These are phyloP conservation scores for Calyptommatus sinebrachiatus DNA, from an alignment of 2,113 vertebrate genomes.

Conservation along the genomic window DNA sequence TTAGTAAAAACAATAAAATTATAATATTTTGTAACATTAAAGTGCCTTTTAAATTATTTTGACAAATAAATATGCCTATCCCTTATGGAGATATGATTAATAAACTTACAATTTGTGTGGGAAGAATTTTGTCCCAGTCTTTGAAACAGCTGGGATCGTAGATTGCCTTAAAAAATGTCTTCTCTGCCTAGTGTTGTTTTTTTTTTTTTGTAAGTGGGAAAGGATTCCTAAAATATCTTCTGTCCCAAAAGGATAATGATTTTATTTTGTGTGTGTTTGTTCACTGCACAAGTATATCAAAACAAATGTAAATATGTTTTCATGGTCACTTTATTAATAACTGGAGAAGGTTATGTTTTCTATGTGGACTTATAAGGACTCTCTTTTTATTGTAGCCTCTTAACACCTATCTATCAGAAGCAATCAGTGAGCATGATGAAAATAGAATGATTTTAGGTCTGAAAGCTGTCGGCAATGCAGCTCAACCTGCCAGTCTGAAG, in stretches of 20 bases:
- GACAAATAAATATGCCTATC: neutral
- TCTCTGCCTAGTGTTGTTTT: neutral
- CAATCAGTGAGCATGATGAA: conserved; percentile 64
- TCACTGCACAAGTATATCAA: neutral
- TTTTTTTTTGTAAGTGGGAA: neutral
- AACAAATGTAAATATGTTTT: rapidly evolving
- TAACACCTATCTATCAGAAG: conserved; percentile 74
- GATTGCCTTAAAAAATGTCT: neutral
- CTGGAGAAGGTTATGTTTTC: neutral
- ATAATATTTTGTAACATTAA: neutral
- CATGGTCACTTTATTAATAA: neutral
- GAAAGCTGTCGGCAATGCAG: conserved; percentile 84
- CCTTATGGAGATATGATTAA: neutral
- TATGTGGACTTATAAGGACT: neutral
- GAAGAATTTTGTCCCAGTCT: neutral
- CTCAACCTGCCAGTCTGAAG: conserved; percentile 80
- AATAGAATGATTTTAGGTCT: conserved; percentile 75
- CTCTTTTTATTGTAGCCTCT: conserved; percentile 72
- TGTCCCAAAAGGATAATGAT: neutral
- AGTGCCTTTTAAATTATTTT: neutral
- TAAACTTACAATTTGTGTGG: neutral
- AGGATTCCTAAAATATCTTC: neutral
- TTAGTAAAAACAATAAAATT: neutral
- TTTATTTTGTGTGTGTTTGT: neutral
- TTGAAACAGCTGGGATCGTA: neutral